Base-by-base conservation (phyloP, 2,888 invertebrate species). In the Clepsis dumicolana region DNA sequence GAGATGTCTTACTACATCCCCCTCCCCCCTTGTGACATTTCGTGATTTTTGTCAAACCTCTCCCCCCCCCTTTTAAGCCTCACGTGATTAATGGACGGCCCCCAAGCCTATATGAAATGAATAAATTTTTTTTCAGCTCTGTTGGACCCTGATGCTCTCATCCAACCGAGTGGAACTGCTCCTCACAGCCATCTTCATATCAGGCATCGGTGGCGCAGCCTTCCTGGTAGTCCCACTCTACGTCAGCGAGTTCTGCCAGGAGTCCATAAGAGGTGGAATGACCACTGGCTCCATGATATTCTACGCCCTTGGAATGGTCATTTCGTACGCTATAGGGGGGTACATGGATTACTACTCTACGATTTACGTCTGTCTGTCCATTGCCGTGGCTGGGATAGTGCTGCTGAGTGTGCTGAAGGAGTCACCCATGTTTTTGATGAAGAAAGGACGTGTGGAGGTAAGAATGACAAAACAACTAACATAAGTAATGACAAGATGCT, bases 241-340 rank as follows among this genome's bases (percentile, higher is more conserved):
- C 72, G 74, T 89, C 52, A 81, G 87, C 32, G 92, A 92, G 73
- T 81, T 89, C 32, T 85, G 87, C 64, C 83, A 89, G 60, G 86
- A 90, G 57, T 86, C 85, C 1, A 83, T 91, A 21, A 75, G 91
- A 27, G 92, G 91, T 0, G 77, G 80, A 1, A 79, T 92, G 83
- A 84, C 86, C 0, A 80, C 90, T 1, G 78, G 81, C 0, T 70
- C 82, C 0, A 78, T 88, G 67, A 77, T 86, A 8, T 87, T 88
- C 73, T 85, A 83, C 32, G 80, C 80, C 0, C 35, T 89, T 0
- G 92, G 92, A 0, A 80, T 85, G 75, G 74, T 90, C n/a, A n/a
- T 87, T 0, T 87, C 90, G 0, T 90, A 90, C 64, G 41, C 87
- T 0, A 56, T 89, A 2, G 90, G 91, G 1, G 89, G 89, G 0